Conservation (phyloP, 2,113 vertebrate genomes). For the Anhinga rufa region DNA sequence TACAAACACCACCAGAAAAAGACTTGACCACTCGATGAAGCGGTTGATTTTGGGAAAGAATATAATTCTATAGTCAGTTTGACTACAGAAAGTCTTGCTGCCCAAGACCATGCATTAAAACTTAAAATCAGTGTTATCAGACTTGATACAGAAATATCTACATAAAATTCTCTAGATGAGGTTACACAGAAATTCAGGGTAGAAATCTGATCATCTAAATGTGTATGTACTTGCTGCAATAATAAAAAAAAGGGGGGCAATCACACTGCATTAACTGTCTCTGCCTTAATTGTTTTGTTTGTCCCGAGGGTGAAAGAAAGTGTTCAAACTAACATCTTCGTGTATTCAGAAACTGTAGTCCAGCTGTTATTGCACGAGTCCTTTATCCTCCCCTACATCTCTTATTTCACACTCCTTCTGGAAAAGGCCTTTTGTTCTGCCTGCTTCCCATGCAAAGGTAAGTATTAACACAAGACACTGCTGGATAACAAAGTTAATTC, state of each 20-base stretch:
- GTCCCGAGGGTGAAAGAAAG: neutral
- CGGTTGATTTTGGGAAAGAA: neutral
- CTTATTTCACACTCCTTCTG: neutral
- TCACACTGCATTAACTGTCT: neutral
- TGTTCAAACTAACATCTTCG: neutral
- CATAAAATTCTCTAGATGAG: neutral
- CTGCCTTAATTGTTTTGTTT: neutral
- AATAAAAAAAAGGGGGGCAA: neutral
- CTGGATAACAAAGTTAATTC: neutral
- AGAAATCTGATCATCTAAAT: neutral
- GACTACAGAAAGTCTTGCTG: neutral
- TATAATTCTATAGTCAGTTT: neutral
- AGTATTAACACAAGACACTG: neutral
- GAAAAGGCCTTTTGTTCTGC: neutral
- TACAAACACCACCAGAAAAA: neutral
- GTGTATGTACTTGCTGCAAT: neutral
- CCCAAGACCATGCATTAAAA: neutral
- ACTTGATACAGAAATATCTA: neutral
- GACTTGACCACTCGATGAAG: neutral
- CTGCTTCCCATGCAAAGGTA: neutral
- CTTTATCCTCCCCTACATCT: neutral
- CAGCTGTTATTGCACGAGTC: neutral
- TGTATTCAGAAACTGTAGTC: neutral
- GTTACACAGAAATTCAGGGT: neutral
- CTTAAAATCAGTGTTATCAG: neutral